Conservation (phyloP, 1,140 invertebrate genomes). For the Meloidogyne exigua region DNA sequence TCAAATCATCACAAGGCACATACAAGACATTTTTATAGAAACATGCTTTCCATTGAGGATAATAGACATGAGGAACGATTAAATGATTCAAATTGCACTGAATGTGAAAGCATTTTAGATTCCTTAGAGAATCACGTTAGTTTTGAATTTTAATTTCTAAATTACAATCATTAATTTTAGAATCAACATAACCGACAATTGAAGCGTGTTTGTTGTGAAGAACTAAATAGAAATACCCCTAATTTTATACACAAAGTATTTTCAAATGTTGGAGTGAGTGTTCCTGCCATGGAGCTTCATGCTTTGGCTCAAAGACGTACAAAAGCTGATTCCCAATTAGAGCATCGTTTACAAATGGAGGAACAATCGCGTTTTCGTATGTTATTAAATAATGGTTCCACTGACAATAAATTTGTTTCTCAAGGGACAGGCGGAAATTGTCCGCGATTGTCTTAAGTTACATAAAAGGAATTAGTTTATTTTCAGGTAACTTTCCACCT, state of each 20-base stretch:
- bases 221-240: neutral
- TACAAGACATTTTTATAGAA: neutral
- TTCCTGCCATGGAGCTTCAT: neutral
- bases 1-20: neutral
- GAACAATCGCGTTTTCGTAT: neutral
- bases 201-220: neutral
- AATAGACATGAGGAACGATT: neutral
- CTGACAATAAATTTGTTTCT: no score
- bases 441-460: neutral
- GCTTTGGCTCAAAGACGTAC: conserved; percentile 2
- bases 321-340: neutral
- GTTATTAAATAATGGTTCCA: neutral
- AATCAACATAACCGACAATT: neutral
- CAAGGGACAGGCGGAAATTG: neutral
- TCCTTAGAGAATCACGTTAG: neutral
- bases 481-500: neutral
- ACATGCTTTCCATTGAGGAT: neutral
- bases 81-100: neutral
- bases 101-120: neutral
- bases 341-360: neutral
- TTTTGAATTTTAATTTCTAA: neutral
- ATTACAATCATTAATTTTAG: neutral
- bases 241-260: neutral
- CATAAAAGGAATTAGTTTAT: neutral
- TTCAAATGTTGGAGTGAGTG: neutral